Evolutionary conservation across 2,113 vertebrate species (phyloP).

Genomic region (Coturnix japonica): DNA sequence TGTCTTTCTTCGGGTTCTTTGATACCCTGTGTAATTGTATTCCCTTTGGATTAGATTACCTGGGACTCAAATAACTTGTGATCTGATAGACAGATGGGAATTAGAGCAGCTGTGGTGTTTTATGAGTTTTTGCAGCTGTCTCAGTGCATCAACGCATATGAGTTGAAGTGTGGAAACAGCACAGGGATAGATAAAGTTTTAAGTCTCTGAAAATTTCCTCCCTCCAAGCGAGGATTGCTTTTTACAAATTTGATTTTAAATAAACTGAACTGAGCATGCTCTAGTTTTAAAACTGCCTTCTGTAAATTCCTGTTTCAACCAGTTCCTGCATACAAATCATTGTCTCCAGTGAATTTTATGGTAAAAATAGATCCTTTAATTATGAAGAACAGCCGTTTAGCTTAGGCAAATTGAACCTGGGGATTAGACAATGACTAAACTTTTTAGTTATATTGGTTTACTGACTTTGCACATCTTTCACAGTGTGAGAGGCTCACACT

Average conservation of each 20-base stretch:
- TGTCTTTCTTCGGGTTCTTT: neutral
- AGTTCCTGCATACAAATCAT: neutral
- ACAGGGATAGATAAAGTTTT: neutral
- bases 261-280: accelerated
- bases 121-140: neutral
- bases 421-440: neutral
- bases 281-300: neutral
- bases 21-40: neutral
- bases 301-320: neutral
- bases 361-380: neutral
- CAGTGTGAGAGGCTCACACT: neutral
- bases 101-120: neutral
- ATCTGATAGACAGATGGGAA: neutral
- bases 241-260: neutral
- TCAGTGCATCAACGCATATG: neutral
- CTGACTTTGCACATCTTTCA: neutral
- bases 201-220: neutral
- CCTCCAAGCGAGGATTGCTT: neutral
- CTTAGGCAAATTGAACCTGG: neutral
- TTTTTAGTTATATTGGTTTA: neutral
- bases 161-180: neutral
- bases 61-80: accelerated
- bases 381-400: neutral
- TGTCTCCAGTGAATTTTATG: neutral
- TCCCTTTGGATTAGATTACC: neutral